Base-by-base conservation (phyloP, 2,797 vertebrate genomes). In the Semaprochilodus insignis region DNA sequence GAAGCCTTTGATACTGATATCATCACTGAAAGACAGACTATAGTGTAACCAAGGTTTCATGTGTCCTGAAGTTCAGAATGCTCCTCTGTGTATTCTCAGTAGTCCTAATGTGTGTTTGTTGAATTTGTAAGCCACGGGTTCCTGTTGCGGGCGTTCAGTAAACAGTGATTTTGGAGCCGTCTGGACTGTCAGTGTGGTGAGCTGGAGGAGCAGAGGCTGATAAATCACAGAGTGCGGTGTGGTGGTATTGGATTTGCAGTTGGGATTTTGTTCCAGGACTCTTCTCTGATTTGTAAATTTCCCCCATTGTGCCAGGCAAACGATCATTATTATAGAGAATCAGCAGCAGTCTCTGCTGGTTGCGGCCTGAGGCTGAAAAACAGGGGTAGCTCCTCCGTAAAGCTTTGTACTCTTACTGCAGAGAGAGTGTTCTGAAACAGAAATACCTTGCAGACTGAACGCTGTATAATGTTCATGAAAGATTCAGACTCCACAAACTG, bases 391-490 rank as follows among this genome's bases (percentile, higher is more conserved):
- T 48, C 66, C 17, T 48, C 23, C 71, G 44, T 40, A 69, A 57
- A 10, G 40, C 11, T 48, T 27, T 40, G 81, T 57, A 81, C 71
- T 44, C 1, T 51, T 52, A 54, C 13, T 40, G 10, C 16, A 48
- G 78, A 63, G 40, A 66, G 2, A 60, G 54, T 16, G 17, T 34
- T 60, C 82, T 78, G 31, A 79, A 87, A 70, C 48, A 62, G 85
- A 69, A 51, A 40, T 44, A 51, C 66, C 34, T 77, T 62, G 55
- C 75, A 57, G 69, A 78, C 57, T 89, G 70, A 74, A 19, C 73
- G 34, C 78, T 73, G 76, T 83, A 65, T 83, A 85, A 80, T 80
- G 85, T 85, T 90, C 90, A 92, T 93, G 78, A 93, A 93, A 90
- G 78, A 91, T 93, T 94, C 86, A 93, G 75, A 80, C 36, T 67